phyloP scores from a whole-genome alignment of 2,888 invertebrate species.

The Agonopterix alstromeriana region DNA sequence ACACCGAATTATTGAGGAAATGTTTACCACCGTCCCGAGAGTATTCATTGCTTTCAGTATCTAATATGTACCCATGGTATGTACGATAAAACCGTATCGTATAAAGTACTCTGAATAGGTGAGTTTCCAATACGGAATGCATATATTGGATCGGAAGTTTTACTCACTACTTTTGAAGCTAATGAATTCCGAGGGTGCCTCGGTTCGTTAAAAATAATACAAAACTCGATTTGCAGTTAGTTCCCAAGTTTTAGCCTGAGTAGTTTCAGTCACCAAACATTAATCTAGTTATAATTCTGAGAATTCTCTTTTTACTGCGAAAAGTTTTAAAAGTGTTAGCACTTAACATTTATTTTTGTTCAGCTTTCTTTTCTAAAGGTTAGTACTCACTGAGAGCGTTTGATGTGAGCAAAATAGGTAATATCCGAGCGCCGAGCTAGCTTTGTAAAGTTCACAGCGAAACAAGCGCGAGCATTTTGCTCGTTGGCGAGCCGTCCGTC shows the following conservation, averaged over 20 bases:
- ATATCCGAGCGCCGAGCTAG: too few relatives aligned
- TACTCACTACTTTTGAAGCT: conserved; percentile 46
- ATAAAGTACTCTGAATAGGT: too few relatives aligned
- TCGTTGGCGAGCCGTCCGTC: too few relatives aligned
- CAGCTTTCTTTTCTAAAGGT: not conserved
- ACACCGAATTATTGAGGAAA: too few relatives aligned
- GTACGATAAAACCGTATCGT: too few relatives aligned
- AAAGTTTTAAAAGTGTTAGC: conserved; percentile 5
- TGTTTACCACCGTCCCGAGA: too few relatives aligned
- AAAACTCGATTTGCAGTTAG: conserved; percentile 56
- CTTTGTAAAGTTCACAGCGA: too few relatives aligned
- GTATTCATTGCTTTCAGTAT: too few relatives aligned
- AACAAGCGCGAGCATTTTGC: too few relatives aligned
- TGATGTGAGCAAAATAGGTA: too few relatives aligned
- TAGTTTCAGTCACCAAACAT: conserved; percentile 66
- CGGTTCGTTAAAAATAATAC: conserved; percentile 66
- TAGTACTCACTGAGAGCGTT: too few relatives aligned
- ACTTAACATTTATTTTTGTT: not conserved
- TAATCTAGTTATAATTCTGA: conserved; percentile 64
- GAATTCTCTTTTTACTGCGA: conserved; percentile 9
- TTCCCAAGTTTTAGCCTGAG: conserved; percentile 49
- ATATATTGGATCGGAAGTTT: conserved; percentile 46
- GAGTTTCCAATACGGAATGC: conserved; percentile 17
- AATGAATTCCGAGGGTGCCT: conserved; percentile 66
- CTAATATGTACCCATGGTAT: too few relatives aligned